Conservation (phyloP, 2,113 vertebrate species). For the Typhlomys cinereus region DNA sequence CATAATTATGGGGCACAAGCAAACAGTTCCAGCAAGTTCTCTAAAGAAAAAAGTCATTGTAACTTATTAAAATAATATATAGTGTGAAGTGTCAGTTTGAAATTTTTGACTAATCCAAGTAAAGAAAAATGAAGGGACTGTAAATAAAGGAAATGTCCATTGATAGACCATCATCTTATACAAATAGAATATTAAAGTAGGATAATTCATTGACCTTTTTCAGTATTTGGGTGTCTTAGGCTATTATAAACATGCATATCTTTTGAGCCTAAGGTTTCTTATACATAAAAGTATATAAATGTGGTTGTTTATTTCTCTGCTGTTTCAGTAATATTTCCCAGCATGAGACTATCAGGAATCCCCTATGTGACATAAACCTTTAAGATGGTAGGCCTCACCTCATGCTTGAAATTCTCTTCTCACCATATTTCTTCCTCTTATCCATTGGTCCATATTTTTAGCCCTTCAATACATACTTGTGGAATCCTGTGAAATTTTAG, state of each 20-base stretch:
- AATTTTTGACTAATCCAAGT: slow-evolving; percentile 80
- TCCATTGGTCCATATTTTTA: not conserved
- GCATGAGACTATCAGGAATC: slow-evolving; percentile 70
- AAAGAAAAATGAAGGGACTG: slow-evolving; percentile 86
- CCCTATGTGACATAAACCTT: slow-evolving; percentile 47
- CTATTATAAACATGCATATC: slow-evolving; percentile 83
- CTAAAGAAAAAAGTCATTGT: slow-evolving; percentile 74
- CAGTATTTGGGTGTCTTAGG: slow-evolving; percentile 89
- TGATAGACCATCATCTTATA: slow-evolving; percentile 79
- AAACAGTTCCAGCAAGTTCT: slow-evolving; percentile 61
- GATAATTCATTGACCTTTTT: slow-evolving; percentile 81
- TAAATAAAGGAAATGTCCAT: slow-evolving; percentile 82
- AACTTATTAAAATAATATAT: slow-evolving; percentile 84
- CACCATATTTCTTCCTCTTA: slow-evolving; percentile 8
- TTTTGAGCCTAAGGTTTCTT: slow-evolving; percentile 81
- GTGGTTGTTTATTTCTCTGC: slow-evolving; percentile 75
- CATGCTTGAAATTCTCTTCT: slow-evolving; percentile 59
- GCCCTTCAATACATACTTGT: slow-evolving; percentile 7
- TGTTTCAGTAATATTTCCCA: slow-evolving; percentile 70
- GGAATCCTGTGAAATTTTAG: slow-evolving; percentile 25
- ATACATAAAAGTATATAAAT: slow-evolving; percentile 79
- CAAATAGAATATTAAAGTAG: slow-evolving; percentile 83
- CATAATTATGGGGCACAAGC: slow-evolving; percentile 77
- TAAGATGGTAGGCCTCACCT: slow-evolving; percentile 61
- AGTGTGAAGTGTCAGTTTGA: slow-evolving; percentile 85